phyloP scores from a whole-genome alignment of 1,140 invertebrate genomes.

The Penaeus vannamei region DNA sequence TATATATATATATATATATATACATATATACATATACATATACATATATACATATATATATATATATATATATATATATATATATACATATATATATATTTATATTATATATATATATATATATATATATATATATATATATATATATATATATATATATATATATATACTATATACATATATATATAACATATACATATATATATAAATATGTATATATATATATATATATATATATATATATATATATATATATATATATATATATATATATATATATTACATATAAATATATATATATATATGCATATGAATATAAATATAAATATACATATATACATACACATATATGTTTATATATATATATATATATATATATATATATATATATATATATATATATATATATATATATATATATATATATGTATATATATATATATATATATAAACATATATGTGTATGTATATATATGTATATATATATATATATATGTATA shows the following conservation, averaged over 20 bases:
- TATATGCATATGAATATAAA: conserved; percentile 23
- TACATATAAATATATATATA: neutral
- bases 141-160: neutral
- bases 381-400: neutral
- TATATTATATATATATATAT: conserved; percentile 25
- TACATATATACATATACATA: too few species aligned
- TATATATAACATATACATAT: conserved; percentile 29
- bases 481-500: neutral
- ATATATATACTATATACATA: conserved; percentile 36
- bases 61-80: too few species aligned
- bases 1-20: too few species aligned
- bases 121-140: conserved; percentile 7
- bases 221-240: conserved; percentile 27
- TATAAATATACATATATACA: conserved; percentile 27
- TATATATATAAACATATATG: conserved; percentile 9
- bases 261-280: conserved; percentile 20
- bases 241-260: conserved; percentile 26
- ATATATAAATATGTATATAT: neutral
- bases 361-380: conserved; percentile 7
- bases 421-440: conserved; percentile 6
- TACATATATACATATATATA: too few species aligned
- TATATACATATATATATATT: too few species aligned
- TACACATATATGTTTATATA: conserved; percentile 34
- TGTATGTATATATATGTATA: conserved; percentile 33
- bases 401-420: too few species aligned